Evolutionary conservation across 2,797 vertebrate species (phyloP), one percentile per base, ranked within the genome.

Genomic region (Pangasius mekongensis): DNA sequence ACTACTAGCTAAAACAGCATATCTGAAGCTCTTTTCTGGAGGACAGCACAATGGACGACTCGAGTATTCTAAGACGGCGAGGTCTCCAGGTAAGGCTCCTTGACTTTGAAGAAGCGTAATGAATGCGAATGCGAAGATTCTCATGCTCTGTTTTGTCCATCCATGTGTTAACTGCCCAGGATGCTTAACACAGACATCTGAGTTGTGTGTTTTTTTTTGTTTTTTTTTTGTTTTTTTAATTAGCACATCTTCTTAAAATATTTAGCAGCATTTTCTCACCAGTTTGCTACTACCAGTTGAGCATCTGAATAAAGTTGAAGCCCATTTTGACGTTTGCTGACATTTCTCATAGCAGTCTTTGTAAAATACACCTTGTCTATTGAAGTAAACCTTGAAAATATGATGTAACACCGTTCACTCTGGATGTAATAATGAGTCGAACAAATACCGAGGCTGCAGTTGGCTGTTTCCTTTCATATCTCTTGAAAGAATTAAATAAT

Each of bases 71-170:
- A 76, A 95, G 95, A 91, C 95, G 97, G 89, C 96, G 97, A 90
- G 97, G 97, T 88, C 94, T 98, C 91, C 97, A 98, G 97, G 97
- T 98, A 95, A 96, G 97, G 90, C 91, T 85, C 14, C 16, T 54
- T 27, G 0, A n/a, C 13, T 66, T 66, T 22, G 30, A 78, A 33
- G 7, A 54, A 49, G 11, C 1, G 3, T 52, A 0, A 56, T 10
- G 5, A 20, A 39, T 5, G 39, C 4, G 4, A 5, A 39, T 39
- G 39, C 39, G 3, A 39, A 10, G 10, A 56, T 36, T 30, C 13
- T 52, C 47, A 52, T 7, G 13, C 43, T 54, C 11, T 4, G 22
- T 78, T 80, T 58, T 10, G 77, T 24, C 30, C 30, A 58, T 13
- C 18, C 1, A 11, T 11, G 8, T 36, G 54, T 27, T 47, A 82